A percentile compares a stretch with the other conserved stretches of the same genome.
Conservation (phyloP, 2,113 vertebrate genomes). For the Anolis carolinensis region DNA sequence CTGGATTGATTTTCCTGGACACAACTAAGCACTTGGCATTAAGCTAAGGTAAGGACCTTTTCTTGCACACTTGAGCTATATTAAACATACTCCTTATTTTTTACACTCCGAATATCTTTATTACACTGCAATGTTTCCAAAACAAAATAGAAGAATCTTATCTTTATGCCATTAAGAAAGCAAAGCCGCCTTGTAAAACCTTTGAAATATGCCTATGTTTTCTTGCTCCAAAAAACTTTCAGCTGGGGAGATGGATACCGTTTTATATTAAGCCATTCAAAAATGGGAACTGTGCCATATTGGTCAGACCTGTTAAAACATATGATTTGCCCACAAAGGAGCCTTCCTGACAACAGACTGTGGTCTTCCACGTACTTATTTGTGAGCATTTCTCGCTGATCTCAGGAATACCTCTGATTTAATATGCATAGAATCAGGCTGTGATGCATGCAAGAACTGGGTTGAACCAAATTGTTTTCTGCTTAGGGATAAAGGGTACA, state of each 20-base stretch:
- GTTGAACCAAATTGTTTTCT: neutral
- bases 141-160: constrained; percentile 64
- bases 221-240: constrained; percentile 47
- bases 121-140: constrained; percentile 65
- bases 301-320: constrained; percentile 19
- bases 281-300: constrained; percentile 27
- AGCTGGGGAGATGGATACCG: constrained; percentile 32
- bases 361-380: neutral
- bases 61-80: constrained; percentile 54
- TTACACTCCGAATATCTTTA: constrained; percentile 59
- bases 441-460: neutral
- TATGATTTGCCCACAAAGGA: constrained; percentile 8
- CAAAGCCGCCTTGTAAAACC: constrained; percentile 68
- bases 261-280: constrained; percentile 23
- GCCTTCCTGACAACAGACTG: neutral
- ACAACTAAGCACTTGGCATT: constrained; percentile 60
- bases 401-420: neutral
- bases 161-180: constrained; percentile 64
- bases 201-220: constrained; percentile 57
- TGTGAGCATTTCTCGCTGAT: neutral
- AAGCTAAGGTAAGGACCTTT: constrained; percentile 47
- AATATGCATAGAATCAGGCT: neutral
- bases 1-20: constrained; percentile 72
- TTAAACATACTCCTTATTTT: constrained; percentile 64
- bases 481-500: no score